Base-by-base conservation (phyloP, 1,140 invertebrate genomes). In the Lepidurus apus region DNA sequence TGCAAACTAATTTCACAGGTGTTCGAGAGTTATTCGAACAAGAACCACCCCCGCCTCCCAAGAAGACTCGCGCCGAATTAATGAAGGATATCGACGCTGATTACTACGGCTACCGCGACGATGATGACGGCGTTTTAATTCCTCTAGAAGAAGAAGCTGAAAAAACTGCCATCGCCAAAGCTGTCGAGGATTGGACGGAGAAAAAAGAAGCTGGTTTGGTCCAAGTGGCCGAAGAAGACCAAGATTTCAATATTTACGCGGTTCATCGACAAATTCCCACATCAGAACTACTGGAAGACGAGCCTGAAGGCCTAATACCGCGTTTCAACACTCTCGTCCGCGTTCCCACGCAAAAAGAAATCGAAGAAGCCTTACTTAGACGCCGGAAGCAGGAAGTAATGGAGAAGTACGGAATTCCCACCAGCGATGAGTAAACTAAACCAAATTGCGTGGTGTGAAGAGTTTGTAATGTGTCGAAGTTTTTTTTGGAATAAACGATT, bases 51-150 rank as follows among this genome's bases (percentile, higher is more conserved):
- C 90, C 92, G 26, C 91, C 93, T 0, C 92, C 93, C 0, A 88
- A 95, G 74, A 97, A 97, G 86, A 97, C 95, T 0, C 89, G 97
- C 77, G 95, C 94, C 0, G 98, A 99, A 86, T 86, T 99, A 44
- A 98, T 99, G 96, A 93, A 96, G 83, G 93, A 99, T 83, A 95
- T 99, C 26, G 96, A 98, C 87, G 96, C 96, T 1, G 95, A 98
- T 86, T 99, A 99, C 86, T 99, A 99, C 88, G 98, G 98, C 0
- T 99, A 98, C 84, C 87, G 96, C 83, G 97, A 99, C 86, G 97
- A 99, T 83, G 98, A 99, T 83, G 98, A 99, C 86, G 97, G 97
- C 0, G 90, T 98, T 73, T 86, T 99, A 21, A 87, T 95, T 80
- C 96, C 96, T 0, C 83, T 98, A 2, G 98, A 99, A 87, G 86